These are phyloP conservation scores for Pomacea canaliculata DNA, from an alignment of 2,888 invertebrate species.

Conservation along the genomic window DNA sequence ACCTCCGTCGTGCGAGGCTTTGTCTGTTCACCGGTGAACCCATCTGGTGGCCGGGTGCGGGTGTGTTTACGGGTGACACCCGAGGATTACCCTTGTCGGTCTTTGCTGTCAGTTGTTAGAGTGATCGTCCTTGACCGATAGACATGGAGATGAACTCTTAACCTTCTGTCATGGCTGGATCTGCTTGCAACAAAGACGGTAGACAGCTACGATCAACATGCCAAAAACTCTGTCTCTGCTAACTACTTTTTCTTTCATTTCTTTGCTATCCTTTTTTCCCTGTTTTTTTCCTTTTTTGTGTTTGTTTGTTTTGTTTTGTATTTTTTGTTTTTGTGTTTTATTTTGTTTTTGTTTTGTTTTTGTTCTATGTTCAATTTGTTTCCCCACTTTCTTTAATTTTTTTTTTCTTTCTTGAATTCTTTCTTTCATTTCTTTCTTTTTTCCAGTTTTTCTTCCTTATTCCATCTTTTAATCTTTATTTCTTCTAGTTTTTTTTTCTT, in stretches of 20 bases:
- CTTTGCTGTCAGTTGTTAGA: background rate
- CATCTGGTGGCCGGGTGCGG: background rate
- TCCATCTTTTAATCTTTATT: too few species aligned
- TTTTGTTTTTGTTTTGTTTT: background rate
- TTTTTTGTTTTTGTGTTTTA: too few species aligned
- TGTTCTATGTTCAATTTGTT: background rate
- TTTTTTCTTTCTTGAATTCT: background rate
- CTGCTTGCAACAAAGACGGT: background rate
- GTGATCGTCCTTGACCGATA: background rate
- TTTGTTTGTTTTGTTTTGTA: background rate
- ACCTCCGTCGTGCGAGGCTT: too few species aligned
- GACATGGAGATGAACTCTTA: too few species aligned
- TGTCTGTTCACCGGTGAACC: background rate
- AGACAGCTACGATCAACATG: background rate
- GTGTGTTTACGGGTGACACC: background rate
- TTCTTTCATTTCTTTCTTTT: background rate
- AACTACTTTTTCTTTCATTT: background rate
- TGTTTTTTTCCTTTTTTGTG: background rate
- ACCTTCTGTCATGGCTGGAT: background rate
- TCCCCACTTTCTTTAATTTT: background rate
- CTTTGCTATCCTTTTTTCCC: background rate
- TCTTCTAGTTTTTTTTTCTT: background rate
- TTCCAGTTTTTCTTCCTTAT: background rate
- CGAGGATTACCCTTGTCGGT: background rate
- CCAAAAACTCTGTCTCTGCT: background rate